phyloP scores from a whole-genome alignment of 2,797 vertebrate species.

The Anas capensis region DNA sequence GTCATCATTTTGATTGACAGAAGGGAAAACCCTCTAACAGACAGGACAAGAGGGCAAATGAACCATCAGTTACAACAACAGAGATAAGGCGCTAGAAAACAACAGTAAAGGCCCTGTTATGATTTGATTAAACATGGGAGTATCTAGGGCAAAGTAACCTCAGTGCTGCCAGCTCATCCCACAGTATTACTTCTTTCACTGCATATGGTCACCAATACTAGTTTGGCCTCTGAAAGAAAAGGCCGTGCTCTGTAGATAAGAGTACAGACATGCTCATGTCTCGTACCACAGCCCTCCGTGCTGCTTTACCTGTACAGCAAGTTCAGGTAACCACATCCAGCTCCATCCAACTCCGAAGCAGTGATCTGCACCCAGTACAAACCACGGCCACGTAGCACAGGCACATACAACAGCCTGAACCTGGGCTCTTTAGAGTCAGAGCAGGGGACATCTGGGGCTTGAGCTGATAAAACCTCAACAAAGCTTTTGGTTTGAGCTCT shows the following conservation, averaged over 20 bases:
- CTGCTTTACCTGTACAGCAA: not conserved
- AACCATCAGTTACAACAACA: slow-evolving; percentile 8
- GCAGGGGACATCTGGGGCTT: not conserved
- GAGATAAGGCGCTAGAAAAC: slow-evolving; percentile 23
- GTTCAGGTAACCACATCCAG: not conserved
- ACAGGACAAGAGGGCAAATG: slow-evolving; percentile 31
- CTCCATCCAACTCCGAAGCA: not conserved
- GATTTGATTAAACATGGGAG: not conserved
- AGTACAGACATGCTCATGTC: rapidly evolving
- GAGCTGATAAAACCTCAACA: not conserved
- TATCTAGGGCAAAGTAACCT: not conserved
- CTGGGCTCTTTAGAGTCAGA: not conserved
- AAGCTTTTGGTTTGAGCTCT: not conserved
- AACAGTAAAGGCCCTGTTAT: not conserved
- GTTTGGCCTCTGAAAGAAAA: not conserved
- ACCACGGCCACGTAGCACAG: rapidly evolving
- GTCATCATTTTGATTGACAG: not conserved
- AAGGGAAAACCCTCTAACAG: not conserved
- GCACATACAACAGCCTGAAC: not conserved
- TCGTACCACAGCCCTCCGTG: not conserved
- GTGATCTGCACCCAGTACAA: not conserved
- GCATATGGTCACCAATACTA: not conserved
- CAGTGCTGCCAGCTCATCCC: not conserved
- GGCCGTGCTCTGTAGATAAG: rapidly evolving
- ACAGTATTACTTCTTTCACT: not conserved